phyloP scores from a whole-genome alignment of 2,888 invertebrate species.

The Lycocerus yunnanus region DNA sequence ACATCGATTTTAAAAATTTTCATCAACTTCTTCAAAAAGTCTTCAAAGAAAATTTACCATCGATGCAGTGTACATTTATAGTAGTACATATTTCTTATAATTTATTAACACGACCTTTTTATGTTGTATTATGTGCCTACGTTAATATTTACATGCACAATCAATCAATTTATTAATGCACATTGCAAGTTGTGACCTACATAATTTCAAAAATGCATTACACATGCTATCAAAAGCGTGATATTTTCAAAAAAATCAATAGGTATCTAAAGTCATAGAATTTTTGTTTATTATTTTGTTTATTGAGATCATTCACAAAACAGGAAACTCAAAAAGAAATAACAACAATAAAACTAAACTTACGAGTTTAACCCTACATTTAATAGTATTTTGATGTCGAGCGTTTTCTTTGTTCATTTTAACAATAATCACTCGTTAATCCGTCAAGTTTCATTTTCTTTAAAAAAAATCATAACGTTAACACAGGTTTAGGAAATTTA shows the following conservation, averaged over 20 bases:
- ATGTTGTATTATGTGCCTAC: neutral
- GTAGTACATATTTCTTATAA: no score
- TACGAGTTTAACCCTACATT: conserved; percentile 43
- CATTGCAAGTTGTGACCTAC: neutral
- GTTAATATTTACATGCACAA: neutral
- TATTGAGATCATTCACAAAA: conserved; percentile 1
- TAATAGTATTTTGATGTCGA: conserved; percentile 38
- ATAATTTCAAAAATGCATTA: conserved; percentile 6
- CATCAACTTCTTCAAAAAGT: no score
- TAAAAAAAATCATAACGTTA: neutral
- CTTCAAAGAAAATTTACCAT: no score
- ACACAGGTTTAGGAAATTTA: neutral
- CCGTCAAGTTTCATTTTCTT: neutral
- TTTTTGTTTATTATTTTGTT: neutral
- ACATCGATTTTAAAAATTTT: no score
- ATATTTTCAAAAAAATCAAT: neutral
- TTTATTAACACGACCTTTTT: no score
- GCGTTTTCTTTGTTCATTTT: conserved; percentile 28
- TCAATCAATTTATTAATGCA: neutral
- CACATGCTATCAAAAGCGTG: neutral
- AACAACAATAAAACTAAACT: conserved; percentile 27
- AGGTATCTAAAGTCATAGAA: neutral
- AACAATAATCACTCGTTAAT: neutral
- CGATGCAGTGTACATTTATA: no score
- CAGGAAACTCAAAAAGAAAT: conserved; percentile 8